Percentiles rank a stretch among this genome's conserved stretches.
Evolutionary conservation across 2,797 vertebrate species (phyloP).

Genomic region (Pantherophis alleghaniensis): DNA sequence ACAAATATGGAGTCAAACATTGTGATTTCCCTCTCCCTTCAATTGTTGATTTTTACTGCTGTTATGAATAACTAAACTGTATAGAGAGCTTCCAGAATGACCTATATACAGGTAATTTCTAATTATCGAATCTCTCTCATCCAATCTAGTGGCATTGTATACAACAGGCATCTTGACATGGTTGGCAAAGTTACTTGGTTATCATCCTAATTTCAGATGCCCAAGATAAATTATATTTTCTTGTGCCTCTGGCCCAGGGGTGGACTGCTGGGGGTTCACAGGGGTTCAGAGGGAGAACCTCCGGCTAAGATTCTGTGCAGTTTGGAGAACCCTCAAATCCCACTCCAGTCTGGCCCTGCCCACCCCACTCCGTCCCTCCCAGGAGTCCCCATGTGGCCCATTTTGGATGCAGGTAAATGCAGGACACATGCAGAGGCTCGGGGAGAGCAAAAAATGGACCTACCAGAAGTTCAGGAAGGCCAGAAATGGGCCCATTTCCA

Average conservation of each 20-base stretch:
- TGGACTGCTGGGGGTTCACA: too few species aligned
- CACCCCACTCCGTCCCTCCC: too few species aligned
- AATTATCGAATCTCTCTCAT: neutral
- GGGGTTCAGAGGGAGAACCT: too few species aligned
- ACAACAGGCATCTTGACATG: neutral
- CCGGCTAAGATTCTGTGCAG: too few species aligned
- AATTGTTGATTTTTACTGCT: neutral
- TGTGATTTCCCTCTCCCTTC: neutral
- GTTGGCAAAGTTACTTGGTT: neutral
- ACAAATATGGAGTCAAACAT: neutral
- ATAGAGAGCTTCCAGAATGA: neutral
- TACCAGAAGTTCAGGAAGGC: too few species aligned
- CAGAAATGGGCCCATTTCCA: too few species aligned
- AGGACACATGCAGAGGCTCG: rapidly evolving
- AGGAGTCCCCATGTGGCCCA: too few species aligned
- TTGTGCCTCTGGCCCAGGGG: neutral
- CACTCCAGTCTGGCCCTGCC: too few species aligned
- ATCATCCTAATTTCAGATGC: neutral
- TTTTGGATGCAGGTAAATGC: too few species aligned
- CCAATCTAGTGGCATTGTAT: neutral
- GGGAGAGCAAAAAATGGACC: too few species aligned
- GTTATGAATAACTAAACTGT: neutral
- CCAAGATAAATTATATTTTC: neutral
- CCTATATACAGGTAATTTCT: neutral
- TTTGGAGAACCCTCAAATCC: too few species aligned